phyloP scores from a whole-genome alignment of 2,888 invertebrate species.

The Drosophila multiciliata region DNA sequence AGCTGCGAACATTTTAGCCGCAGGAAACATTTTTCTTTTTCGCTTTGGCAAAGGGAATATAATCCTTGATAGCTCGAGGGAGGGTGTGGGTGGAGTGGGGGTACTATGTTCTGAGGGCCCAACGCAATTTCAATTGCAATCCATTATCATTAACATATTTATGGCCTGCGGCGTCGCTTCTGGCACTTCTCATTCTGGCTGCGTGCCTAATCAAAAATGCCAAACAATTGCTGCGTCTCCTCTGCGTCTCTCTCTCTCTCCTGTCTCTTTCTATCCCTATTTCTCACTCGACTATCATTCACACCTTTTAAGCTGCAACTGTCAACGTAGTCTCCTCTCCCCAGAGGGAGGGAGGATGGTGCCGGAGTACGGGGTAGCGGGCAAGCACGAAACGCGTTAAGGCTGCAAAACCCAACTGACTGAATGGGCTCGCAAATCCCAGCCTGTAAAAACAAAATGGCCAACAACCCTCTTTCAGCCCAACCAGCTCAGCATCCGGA shows the following conservation, averaged over 20 bases:
- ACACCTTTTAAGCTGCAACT: constrained; percentile 67
- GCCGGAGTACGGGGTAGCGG: neutral
- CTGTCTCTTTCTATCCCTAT: neutral
- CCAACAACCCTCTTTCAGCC: constrained; percentile 51
- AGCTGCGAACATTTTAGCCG: neutral
- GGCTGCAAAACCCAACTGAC: constrained; percentile 50
- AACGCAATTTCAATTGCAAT: constrained; percentile 71
- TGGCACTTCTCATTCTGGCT: constrained; percentile 14
- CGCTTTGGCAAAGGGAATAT: constrained; percentile 12
- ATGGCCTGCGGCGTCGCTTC: constrained; percentile 44
- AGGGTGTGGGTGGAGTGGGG: neutral
- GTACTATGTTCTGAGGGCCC: constrained; percentile 11
- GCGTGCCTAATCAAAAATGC: constrained; percentile 62
- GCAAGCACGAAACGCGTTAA: constrained; percentile 43
- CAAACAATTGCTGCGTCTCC: constrained; percentile 48
- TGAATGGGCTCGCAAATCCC: constrained; percentile 52
- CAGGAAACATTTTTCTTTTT: neutral
- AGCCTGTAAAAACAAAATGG: constrained; percentile 73
- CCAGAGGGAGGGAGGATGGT: constrained; percentile 16
- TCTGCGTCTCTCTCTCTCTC: neutral
- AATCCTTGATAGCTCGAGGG: constrained; percentile 21
- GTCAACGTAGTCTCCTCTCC: constrained; percentile 33
- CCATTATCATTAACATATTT: constrained; percentile 75
- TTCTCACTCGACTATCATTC: constrained; percentile 54
- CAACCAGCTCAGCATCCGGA: constrained; percentile 43